phyloP scores from a whole-genome alignment of 2,888 invertebrate genomes.

The Leptura quadrifasciata region DNA sequence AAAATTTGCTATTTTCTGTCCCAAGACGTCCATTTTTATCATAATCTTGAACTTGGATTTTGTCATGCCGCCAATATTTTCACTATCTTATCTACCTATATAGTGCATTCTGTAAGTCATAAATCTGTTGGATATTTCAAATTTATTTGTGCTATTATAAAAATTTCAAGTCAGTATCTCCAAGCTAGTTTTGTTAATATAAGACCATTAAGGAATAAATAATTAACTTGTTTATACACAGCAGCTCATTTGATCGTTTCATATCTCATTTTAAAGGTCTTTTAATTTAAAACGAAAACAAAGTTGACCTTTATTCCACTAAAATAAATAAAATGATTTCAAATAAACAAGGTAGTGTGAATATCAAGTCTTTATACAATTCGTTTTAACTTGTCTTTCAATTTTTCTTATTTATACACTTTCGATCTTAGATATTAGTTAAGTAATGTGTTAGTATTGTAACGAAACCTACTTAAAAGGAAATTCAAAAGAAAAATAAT shows the following conservation, averaged over 20 bases:
- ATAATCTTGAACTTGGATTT: no score
- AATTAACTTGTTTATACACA: conserved; percentile 20
- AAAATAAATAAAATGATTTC: conserved; percentile 11
- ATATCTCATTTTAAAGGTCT: conserved; percentile 24
- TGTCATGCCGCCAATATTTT: no score
- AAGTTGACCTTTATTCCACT: conserved; percentile 19
- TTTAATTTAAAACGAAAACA: conserved; percentile 19
- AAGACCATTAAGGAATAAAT: neutral
- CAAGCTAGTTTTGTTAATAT: neutral
- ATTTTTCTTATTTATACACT: neutral
- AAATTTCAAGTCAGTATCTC: neutral
- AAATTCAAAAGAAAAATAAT: no score
- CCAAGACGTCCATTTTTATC: no score
- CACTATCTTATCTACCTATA: no score
- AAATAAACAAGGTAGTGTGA: conserved; percentile 19
- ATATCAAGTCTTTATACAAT: neutral
- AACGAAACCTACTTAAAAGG: no score
- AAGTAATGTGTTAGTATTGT: neutral
- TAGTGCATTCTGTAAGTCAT: no score
- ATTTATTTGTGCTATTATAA: no score
- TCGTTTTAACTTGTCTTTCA: neutral
- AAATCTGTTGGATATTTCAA: no score
- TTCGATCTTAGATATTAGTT: neutral
- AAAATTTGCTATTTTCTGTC: no score
- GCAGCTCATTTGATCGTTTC: conserved; percentile 2